phyloP scores from a whole-genome alignment of 2,888 invertebrate genomes.

The Beris chalybata region DNA sequence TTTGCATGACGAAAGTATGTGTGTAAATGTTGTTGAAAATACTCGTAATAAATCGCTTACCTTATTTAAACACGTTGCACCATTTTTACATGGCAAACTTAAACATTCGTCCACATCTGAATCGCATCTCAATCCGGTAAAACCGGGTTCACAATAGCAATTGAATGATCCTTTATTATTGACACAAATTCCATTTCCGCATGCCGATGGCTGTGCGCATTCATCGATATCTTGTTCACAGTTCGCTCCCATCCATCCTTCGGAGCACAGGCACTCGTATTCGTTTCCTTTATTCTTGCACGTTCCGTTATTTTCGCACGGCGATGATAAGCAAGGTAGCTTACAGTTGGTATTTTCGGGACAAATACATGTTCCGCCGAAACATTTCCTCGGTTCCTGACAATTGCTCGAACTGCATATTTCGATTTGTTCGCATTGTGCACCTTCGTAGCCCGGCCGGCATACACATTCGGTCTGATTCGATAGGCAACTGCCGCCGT shows the following conservation, averaged over 20 bases:
- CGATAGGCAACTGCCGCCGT: slow-evolving; percentile 54
- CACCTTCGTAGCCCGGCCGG: slow-evolving; percentile 51
- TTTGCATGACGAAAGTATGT: slow-evolving; percentile 11
- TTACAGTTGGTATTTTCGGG: slow-evolving; percentile 57
- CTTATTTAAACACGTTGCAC: slow-evolving; percentile 78
- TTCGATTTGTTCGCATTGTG: slow-evolving; percentile 52
- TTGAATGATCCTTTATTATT: slow-evolving; percentile 77
- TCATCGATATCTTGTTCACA: slow-evolving; percentile 75
- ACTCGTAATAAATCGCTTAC: slow-evolving; percentile 41
- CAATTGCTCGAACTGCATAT: slow-evolving; percentile 50
- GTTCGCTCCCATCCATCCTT: slow-evolving; percentile 62
- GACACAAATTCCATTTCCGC: slow-evolving; percentile 81
- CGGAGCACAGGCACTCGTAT: slow-evolving; percentile 63
- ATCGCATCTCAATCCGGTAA: slow-evolving; percentile 81
- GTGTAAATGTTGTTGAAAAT: background rate
- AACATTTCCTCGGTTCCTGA: slow-evolving; percentile 54
- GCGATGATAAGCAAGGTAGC: slow-evolving; percentile 61
- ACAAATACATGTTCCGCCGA: slow-evolving; percentile 53
- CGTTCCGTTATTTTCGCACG: slow-evolving; percentile 67
- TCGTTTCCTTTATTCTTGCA: slow-evolving; percentile 63
- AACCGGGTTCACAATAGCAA: slow-evolving; percentile 87
- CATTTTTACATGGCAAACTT: slow-evolving; percentile 80
- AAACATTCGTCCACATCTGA: slow-evolving; percentile 87
- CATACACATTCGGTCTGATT: slow-evolving; percentile 55
- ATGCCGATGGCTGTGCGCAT: slow-evolving; percentile 61